phyloP scores from a whole-genome alignment of 2,797 vertebrate genomes.

The Loris lydekkerianus region DNA sequence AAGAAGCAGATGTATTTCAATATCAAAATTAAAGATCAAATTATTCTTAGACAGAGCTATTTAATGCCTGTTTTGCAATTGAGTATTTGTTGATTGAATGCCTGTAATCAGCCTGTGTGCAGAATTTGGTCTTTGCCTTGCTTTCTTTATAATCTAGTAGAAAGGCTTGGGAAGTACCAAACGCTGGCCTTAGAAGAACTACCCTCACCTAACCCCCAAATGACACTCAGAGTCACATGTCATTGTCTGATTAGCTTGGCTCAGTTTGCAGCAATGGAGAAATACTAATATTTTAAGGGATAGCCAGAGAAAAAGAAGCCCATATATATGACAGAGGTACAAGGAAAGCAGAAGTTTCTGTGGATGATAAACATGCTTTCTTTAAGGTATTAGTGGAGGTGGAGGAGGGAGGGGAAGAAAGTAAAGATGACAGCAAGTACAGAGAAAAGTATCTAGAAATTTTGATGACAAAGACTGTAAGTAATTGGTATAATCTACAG shows the following conservation, averaged over 20 bases:
- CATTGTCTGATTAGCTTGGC: not conserved
- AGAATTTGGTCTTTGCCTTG: not conserved
- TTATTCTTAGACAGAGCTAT: not conserved
- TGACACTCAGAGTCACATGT: not conserved
- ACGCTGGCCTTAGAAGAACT: not conserved
- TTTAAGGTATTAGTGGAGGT: not conserved
- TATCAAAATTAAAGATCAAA: slow-evolving; percentile 45
- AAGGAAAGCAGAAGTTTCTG: not conserved
- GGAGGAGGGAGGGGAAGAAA: not conserved
- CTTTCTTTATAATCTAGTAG: not conserved
- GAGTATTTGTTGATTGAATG: slow-evolving; percentile 26
- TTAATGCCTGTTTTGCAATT: not conserved
- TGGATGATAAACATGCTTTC: not conserved
- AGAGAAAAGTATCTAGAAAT: not conserved
- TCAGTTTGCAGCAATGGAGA: slow-evolving; percentile 11
- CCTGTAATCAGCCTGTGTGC: not conserved
- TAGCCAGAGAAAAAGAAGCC: not conserved
- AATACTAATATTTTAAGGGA: not conserved
- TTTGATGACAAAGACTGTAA: not conserved
- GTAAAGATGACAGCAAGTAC: not conserved
- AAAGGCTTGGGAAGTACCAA: not conserved
- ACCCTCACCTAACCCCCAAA: not conserved
- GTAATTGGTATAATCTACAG: not conserved
- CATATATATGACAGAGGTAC: not conserved
- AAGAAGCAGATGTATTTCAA: not conserved